phyloP scores from a whole-genome alignment of 2,113 vertebrate species.

The Syngnathus floridae region DNA sequence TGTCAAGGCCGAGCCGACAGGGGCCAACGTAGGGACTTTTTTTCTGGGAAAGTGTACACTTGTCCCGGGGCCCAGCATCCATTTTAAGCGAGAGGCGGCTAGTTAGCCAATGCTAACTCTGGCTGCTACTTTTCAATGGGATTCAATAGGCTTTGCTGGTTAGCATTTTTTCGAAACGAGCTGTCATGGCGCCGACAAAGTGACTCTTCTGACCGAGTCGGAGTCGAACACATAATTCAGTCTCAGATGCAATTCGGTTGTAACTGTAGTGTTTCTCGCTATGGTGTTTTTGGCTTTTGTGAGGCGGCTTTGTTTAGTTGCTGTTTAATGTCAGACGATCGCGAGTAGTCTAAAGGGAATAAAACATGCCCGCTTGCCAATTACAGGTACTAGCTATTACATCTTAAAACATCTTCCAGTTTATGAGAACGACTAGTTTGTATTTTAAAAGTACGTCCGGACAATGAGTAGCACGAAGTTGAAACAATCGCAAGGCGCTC shows the following conservation, averaged over 20 bases:
- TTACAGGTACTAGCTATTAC: background rate
- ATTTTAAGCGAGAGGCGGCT: slow-evolving; percentile 44
- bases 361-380: background rate
- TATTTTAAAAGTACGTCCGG: background rate
- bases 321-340: slow-evolving; percentile 58
- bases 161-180: slow-evolving; percentile 44
- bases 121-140: slow-evolving; percentile 17
- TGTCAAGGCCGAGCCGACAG: background rate
- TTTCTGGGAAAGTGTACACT: slow-evolving; percentile 6
- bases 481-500: background rate
- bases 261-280: background rate
- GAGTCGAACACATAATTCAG: background rate
- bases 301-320: slow-evolving; percentile 51
- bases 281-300: slow-evolving; percentile 5
- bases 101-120: slow-evolving; percentile 42
- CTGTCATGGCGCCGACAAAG: slow-evolving; percentile 59
- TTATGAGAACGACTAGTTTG: background rate
- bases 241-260: accelerated
- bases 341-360: slow-evolving; percentile 20
- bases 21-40: background rate
- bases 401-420: too few relatives aligned
- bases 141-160: slow-evolving; percentile 12
- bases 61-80: slow-evolving; percentile 41
- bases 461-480: background rate
- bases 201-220: slow-evolving; percentile 12